Conservation (phyloP, 2,113 vertebrate species). For the Porphyrio hochstetteri region DNA sequence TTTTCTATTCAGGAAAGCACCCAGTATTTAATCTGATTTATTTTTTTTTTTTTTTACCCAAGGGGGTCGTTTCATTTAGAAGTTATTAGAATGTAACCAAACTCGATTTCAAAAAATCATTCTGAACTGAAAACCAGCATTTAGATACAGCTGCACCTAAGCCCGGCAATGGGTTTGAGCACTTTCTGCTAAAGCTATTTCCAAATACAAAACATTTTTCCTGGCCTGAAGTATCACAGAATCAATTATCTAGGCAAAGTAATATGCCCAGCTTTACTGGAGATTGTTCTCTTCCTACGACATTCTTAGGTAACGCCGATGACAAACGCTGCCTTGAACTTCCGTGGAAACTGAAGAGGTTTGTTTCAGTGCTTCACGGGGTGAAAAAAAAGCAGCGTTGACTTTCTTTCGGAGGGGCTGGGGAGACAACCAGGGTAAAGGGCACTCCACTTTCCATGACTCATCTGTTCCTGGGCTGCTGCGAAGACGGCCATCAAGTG, state of each 20-base stretch:
- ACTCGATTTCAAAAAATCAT: neutral
- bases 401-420: neutral
- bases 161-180: neutral
- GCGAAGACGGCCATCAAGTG: neutral
- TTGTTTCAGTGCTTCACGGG: neutral
- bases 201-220: neutral
- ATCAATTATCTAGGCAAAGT: neutral
- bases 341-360: neutral
- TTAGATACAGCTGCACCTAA: neutral
- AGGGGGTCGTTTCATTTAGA: neutral
- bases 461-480: slow-evolving; percentile 21
- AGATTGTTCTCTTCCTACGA: neutral
- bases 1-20: neutral
- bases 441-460: slow-evolving; percentile 21
- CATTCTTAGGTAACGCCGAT: neutral
- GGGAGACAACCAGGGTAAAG: neutral
- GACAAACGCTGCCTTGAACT: neutral
- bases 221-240: neutral
- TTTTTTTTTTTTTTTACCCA: neutral
- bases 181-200: neutral
- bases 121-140: neutral
- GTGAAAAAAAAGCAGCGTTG: neutral
- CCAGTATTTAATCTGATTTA: neutral
- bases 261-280: neutral
- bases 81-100: neutral